Conservation (phyloP, 2,888 invertebrate genomes). For the Oligia strigilis region DNA sequence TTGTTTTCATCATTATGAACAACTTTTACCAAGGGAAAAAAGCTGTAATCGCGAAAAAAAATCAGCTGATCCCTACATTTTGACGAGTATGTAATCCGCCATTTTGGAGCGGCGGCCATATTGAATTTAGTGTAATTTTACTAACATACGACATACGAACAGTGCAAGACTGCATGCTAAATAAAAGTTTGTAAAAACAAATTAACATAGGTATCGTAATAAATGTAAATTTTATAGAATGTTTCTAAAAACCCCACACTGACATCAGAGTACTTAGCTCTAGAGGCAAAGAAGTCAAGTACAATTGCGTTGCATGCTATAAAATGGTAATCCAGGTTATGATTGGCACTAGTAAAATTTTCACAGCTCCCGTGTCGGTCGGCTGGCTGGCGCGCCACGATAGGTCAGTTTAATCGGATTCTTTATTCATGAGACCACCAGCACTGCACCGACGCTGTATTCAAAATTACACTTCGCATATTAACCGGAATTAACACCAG, state of each 20-base stretch:
- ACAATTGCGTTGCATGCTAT: conserved; percentile 65
- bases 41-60: no score
- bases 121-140: no score
- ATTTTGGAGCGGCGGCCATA: no score
- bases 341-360: conserved; percentile 75
- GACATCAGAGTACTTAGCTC: conserved; percentile 20
- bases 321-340: conserved; percentile 78
- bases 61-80: no score
- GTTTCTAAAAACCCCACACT: conserved; percentile 13
- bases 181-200: not conserved
- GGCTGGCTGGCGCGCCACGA: conserved; percentile 66
- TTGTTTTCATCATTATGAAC: no score
- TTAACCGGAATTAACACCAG: conserved; percentile 70
- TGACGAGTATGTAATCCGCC: no score
- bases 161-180: no score
- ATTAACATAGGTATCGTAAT: not conserved
- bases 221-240: conserved; percentile 23
- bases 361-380: conserved; percentile 64
- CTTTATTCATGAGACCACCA: conserved; percentile 78
- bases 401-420: conserved; percentile 76
- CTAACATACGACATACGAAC: no score
- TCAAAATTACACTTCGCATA: conserved; percentile 72
- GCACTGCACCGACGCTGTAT: conserved; percentile 69
- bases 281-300: conserved; percentile 54
- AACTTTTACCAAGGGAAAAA: no score